Evolutionary conservation across 2,888 invertebrate species (phyloP).

Genomic region (Tinea semifulvella): DNA sequence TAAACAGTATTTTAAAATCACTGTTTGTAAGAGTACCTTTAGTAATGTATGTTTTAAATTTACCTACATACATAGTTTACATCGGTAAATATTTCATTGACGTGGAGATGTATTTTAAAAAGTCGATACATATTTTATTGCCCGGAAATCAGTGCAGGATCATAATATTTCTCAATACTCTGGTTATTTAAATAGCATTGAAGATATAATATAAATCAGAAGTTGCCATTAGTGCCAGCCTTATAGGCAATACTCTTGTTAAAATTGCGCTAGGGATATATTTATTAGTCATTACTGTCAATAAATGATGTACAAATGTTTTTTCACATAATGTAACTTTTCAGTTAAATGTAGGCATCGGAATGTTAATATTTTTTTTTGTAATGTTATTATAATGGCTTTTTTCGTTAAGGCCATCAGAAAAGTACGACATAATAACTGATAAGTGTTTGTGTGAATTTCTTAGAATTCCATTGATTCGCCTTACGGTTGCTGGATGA

Average conservation of each 20-base stretch:
- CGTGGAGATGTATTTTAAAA: background rate
- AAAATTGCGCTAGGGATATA: background rate
- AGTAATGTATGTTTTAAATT: no score
- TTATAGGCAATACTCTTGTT: background rate
- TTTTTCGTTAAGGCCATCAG: no score
- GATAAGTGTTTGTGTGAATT: no score
- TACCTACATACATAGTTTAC: no score
- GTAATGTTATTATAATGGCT: no score
- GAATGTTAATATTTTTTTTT: conserved; percentile 2
- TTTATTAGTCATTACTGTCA: conserved; percentile 8
- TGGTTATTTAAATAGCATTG: background rate
- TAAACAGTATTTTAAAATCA: no score
- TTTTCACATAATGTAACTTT: conserved; percentile 5
- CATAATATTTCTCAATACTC: conserved; percentile 10
- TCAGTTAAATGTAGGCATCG: background rate
- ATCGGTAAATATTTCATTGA: no score
- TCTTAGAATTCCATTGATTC: no score
- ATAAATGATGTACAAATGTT: background rate
- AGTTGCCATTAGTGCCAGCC: conserved; percentile 8
- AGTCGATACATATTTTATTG: conserved; percentile 1
- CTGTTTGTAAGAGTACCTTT: no score
- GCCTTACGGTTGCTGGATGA: no score
- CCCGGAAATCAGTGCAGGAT: background rate
- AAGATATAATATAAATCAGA: conserved; percentile 7
- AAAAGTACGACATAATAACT: no score